Evolutionary conservation across 1,140 invertebrate genomes (phyloP).

Genomic region (Pseudomyrmex gracilis): DNA sequence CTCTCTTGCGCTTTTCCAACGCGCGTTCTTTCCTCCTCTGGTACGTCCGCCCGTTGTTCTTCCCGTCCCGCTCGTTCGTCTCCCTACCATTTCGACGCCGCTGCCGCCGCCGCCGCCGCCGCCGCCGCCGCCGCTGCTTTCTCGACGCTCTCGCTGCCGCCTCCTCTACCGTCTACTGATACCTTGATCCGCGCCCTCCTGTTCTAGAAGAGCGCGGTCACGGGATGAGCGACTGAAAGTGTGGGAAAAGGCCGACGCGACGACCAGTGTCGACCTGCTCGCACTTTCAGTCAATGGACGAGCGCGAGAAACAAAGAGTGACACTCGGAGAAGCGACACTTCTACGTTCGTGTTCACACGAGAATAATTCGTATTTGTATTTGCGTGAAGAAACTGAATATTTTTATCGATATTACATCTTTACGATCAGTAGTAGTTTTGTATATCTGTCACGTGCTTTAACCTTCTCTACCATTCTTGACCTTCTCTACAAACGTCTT

Average conservation of each 20-base stretch:
- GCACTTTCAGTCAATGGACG: neutral
- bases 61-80: slow-evolving; percentile 53
- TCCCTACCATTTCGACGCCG: slow-evolving; percentile 27
- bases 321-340: neutral
- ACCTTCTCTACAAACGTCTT: too few species aligned
- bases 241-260: slow-evolving; percentile 11
- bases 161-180: slow-evolving; percentile 82
- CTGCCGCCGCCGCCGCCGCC: slow-evolving; percentile 45
- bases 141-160: slow-evolving; percentile 41
- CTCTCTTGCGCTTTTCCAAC: slow-evolving; percentile 48
- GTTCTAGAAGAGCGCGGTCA: slow-evolving; percentile 83
- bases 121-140: slow-evolving; percentile 63
- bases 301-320: neutral
- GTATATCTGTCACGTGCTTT: too few species aligned
- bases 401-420: too few species aligned
- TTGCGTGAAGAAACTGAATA: too few species aligned
- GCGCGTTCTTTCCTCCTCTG: slow-evolving; percentile 62
- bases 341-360: neutral
- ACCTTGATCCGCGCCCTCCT: slow-evolving; percentile 80
- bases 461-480: too few species aligned
- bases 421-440: too few species aligned
- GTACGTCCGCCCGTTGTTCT: slow-evolving; percentile 13
- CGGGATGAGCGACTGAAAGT: slow-evolving; percentile 27
- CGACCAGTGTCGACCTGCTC: neutral
- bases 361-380: neutral